Conservation (phyloP, 1,140 invertebrate species). For the Drosophila ficusphila region DNA sequence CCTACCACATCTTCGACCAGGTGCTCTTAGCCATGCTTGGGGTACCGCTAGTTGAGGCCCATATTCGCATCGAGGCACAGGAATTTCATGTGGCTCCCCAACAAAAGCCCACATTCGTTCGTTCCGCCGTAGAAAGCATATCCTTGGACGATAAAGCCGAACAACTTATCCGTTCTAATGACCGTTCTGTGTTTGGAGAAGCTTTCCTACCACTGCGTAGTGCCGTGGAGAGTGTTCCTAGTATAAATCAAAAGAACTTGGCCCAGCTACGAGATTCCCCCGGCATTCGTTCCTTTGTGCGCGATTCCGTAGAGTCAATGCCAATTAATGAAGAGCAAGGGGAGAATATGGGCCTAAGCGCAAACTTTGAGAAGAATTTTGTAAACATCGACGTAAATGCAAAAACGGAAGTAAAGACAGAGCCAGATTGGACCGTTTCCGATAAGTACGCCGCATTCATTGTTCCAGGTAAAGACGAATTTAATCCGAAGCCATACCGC, state of each 20-base stretch:
- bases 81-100: slow-evolving; percentile 53
- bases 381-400: slow-evolving; percentile 25
- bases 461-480: slow-evolving; percentile 24
- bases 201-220: slow-evolving; percentile 85
- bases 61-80: slow-evolving; percentile 72
- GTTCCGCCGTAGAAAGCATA: slow-evolving; percentile 86
- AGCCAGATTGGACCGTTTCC: slow-evolving; percentile 63
- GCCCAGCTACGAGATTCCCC: slow-evolving; percentile 43
- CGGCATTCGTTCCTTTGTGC: slow-evolving; percentile 77
- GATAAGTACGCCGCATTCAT: slow-evolving; percentile 85
- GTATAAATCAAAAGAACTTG: slow-evolving; percentile 53
- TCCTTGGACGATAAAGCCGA: slow-evolving; percentile 63
- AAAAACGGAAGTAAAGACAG: slow-evolving; percentile 27
- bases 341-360: slow-evolving; percentile 10
- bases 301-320: slow-evolving; percentile 87
- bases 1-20: neutral
- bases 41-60: slow-evolving; percentile 17
- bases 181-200: slow-evolving; percentile 61
- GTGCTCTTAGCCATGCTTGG: slow-evolving; percentile 35
- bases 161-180: slow-evolving; percentile 50
- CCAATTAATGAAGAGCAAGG: slow-evolving; percentile 78
- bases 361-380: slow-evolving; percentile 12
- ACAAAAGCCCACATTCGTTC: slow-evolving; percentile 84
- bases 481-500: slow-evolving; percentile 67
- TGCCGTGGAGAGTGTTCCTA: slow-evolving; percentile 86